phyloP scores from a whole-genome alignment of 2,113 vertebrate genomes.

The Oryzias melastigma region DNA sequence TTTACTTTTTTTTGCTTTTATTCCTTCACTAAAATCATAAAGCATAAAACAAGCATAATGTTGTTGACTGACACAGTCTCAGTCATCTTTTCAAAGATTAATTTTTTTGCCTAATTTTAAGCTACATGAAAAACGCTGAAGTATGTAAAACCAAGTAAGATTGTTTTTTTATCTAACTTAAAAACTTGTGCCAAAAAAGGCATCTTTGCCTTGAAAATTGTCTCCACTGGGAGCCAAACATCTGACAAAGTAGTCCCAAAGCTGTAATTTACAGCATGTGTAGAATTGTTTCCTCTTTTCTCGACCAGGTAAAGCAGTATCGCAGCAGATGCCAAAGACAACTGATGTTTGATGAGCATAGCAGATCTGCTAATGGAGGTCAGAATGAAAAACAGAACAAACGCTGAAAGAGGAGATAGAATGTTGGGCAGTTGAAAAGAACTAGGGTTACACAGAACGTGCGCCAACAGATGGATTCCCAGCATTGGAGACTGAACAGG shows the following conservation, averaged over 20 bases:
- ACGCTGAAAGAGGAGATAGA: constrained; percentile 20
- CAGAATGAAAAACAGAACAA: constrained; percentile 24
- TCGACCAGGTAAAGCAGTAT: constrained; percentile 69
- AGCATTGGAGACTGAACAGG: too few relatives aligned
- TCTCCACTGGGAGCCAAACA: constrained; percentile 48
- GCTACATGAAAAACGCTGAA: constrained; percentile 46
- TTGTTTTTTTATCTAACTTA: constrained; percentile 5
- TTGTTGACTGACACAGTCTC: constrained; percentile 29
- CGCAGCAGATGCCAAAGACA: constrained; percentile 71
- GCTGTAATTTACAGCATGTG: constrained; percentile 75
- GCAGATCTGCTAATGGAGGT: constrained; percentile 60
- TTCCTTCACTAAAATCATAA: neutral
- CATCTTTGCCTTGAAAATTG: constrained; percentile 46
- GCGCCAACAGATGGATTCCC: too few relatives aligned
- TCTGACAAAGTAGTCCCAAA: constrained; percentile 61
- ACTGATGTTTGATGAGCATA: constrained; percentile 70
- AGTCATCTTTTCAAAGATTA: constrained; percentile 57
- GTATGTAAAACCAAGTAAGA: constrained; percentile 58
- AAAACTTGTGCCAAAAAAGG: constrained; percentile 32
- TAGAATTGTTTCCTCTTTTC: constrained; percentile 75
- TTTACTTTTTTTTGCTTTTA: neutral
- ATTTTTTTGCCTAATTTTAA: constrained; percentile 58
- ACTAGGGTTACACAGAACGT: too few relatives aligned
- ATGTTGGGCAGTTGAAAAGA: constrained; percentile 30
- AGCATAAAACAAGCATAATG: too few relatives aligned